phyloP scores from a whole-genome alignment of 37 sponge, comb jelly and placozoan genomes.

The Hexactinellida sp. region DNA sequence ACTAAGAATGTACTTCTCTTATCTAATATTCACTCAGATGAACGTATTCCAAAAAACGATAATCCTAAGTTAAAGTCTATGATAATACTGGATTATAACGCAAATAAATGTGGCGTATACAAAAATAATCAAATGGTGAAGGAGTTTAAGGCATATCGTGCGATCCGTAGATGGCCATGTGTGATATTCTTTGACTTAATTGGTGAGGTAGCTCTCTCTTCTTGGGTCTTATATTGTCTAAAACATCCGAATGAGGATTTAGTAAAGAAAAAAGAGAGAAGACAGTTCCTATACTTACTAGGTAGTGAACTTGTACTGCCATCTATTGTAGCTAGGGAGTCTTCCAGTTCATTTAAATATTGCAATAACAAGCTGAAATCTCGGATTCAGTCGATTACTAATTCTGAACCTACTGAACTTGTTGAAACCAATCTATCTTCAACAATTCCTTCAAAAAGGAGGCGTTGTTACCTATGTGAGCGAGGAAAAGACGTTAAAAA shows the following conservation, averaged over 20 bases:
- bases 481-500: background rate
- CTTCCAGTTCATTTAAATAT: background rate
- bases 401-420: background rate
- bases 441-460: background rate
- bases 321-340: background rate
- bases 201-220: background rate
- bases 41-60: background rate
- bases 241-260: background rate
- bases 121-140: slow-evolving; percentile 1
- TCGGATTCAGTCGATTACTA: background rate
- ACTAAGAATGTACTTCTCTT: background rate
- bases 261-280: background rate
- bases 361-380: background rate
- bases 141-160: background rate
- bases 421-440: background rate
- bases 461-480: background rate
- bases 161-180: background rate
- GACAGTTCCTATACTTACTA: background rate
- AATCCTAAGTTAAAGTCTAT: background rate
- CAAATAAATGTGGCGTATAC: background rate
- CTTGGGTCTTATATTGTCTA: background rate
- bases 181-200: background rate
- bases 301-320: background rate
- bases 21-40: background rate
- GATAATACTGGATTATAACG: background rate